Evolutionary conservation across 2,113 vertebrate species (phyloP).

Genomic region (Pagrus major): DNA sequence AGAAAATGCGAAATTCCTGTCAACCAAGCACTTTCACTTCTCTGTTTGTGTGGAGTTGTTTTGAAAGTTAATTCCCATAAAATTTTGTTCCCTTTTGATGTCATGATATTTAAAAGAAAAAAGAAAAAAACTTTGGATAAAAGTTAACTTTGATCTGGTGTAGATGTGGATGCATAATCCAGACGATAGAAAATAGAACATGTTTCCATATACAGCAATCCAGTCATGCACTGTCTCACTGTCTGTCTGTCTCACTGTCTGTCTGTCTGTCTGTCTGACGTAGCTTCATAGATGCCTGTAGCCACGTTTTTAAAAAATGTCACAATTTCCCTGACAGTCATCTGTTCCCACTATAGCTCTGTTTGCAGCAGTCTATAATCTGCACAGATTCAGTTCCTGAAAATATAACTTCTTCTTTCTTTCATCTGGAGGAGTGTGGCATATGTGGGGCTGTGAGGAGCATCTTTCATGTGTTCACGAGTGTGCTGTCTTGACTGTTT

Average conservation of each 20-base stretch:
- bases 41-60: neutral
- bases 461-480: slow-evolving; percentile 18
- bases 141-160: neutral
- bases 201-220: slow-evolving; percentile 19
- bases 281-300: neutral
- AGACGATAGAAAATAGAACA: slow-evolving; percentile 22
- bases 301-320: slow-evolving; percentile 53
- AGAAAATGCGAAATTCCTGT: slow-evolving; percentile 23
- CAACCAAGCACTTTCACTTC: slow-evolving; percentile 67
- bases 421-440: neutral
- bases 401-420: slow-evolving; percentile 74
- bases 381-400: slow-evolving; percentile 69
- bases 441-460: slow-evolving; percentile 18
- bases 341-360: slow-evolving; percentile 49
- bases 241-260: no score
- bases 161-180: neutral
- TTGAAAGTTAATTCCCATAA: neutral
- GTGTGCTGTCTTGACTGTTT: slow-evolving; percentile 29
- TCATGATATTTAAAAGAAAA: no score
- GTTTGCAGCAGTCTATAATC: slow-evolving; percentile 46
- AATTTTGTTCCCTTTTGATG: neutral
- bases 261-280: slow-evolving; percentile 50
- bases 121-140: no score
- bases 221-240: slow-evolving; percentile 40
- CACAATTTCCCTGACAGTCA: slow-evolving; percentile 68